Evolutionary conservation across 2,888 invertebrate species (phyloP).

Genomic region (Perizoma flavofasciatum): DNA sequence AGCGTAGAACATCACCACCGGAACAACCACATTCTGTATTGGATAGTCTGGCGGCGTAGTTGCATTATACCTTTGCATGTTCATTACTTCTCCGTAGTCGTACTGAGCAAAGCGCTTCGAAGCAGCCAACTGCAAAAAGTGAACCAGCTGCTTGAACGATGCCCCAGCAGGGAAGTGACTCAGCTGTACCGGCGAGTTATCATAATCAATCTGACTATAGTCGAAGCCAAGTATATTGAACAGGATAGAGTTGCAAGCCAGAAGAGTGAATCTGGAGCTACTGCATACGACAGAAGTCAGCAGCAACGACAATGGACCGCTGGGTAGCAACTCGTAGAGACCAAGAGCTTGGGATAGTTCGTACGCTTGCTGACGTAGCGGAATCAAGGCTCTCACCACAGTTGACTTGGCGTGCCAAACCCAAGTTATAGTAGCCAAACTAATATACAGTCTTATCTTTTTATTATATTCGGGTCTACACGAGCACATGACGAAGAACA

Average conservation of each 20-base stretch:
- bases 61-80: constrained; percentile 1
- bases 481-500: constrained; percentile 57
- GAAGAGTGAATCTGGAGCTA: constrained; percentile 1
- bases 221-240: constrained; percentile 10
- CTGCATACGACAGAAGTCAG: constrained; percentile 12
- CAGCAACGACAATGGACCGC: constrained; percentile 1
- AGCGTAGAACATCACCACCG: constrained; percentile 7
- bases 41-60: constrained; percentile 7
- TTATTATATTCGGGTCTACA: constrained; percentile 60
- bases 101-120: constrained; percentile 6
- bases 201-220: constrained; percentile 15
- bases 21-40: background rate
- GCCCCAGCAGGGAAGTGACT: constrained; percentile 61
- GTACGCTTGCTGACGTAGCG: background rate
- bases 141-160: constrained; percentile 63
- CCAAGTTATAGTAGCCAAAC: constrained; percentile 6
- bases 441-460: constrained; percentile 47
- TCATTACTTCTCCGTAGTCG: constrained; percentile 4
- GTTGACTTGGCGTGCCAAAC: constrained; percentile 9
- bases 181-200: constrained; percentile 36
- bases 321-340: constrained; percentile 4
- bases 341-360: constrained; percentile 1
- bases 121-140: constrained; percentile 6
- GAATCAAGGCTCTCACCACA: too few relatives aligned
- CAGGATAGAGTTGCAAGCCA: constrained; percentile 4